Evolutionary conservation across 2,888 invertebrate genomes (phyloP).

Genomic region (Nomada flava): DNA sequence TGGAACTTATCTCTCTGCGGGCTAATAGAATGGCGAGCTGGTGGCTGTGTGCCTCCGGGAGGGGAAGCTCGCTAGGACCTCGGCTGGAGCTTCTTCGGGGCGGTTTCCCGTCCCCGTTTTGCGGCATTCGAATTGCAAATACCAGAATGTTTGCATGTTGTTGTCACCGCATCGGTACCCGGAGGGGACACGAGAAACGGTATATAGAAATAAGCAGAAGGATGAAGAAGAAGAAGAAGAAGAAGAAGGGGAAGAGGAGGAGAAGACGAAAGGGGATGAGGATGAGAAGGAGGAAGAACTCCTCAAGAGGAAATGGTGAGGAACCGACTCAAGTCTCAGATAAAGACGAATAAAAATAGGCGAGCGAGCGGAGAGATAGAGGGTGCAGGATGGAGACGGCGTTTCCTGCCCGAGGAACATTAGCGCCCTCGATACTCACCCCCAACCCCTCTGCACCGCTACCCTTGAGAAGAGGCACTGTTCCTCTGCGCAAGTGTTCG

Average conservation of each 20-base stretch:
- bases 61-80: slow-evolving; percentile 54
- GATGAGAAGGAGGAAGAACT: slow-evolving; percentile 72
- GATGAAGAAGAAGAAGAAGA: slow-evolving; percentile 39
- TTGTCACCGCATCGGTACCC: slow-evolving; percentile 82
- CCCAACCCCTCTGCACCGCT: slow-evolving; percentile 49
- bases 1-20: slow-evolving; percentile 79
- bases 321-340: slow-evolving; percentile 84
- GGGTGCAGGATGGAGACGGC: slow-evolving; percentile 83
- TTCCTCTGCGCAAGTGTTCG: slow-evolving; percentile 62
- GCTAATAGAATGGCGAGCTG: slow-evolving; percentile 78
- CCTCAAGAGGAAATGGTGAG: slow-evolving; percentile 84
- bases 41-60: background rate
- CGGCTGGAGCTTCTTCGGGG: slow-evolving; percentile 60
- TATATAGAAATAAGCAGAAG: slow-evolving; percentile 52
- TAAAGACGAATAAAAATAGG: slow-evolving; percentile 84
- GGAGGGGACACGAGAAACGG: slow-evolving; percentile 67
- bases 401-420: slow-evolving; percentile 84
- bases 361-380: slow-evolving; percentile 81
- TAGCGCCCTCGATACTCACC: slow-evolving; percentile 83
- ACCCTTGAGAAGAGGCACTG: slow-evolving; percentile 54
- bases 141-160: slow-evolving; percentile 84
- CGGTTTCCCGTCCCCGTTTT: slow-evolving; percentile 76
- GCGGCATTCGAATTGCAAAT: slow-evolving; percentile 84
- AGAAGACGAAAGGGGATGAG: slow-evolving; percentile 43
- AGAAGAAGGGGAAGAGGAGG: slow-evolving; percentile 37